Percentiles rank a stretch among this genome's conserved stretches.
These are phyloP conservation scores for Chrysomela aeneicollis DNA, from an alignment of 2,888 invertebrate species.

Conservation along the genomic window DNA sequence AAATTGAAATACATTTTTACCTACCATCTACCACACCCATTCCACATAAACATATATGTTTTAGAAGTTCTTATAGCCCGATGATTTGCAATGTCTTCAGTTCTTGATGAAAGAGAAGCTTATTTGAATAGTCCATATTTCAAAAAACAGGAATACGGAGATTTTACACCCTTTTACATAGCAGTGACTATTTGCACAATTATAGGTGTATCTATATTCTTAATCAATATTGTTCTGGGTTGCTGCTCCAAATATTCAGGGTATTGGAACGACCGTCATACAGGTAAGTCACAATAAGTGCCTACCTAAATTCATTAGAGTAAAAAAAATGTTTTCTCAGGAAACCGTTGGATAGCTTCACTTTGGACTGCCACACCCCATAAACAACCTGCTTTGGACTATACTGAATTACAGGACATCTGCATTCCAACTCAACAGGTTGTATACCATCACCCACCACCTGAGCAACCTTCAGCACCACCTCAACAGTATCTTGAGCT, in stretches of 20 bases:
- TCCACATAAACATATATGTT: not conserved
- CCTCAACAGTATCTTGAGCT: slow-evolving; percentile 54
- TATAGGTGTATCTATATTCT: slow-evolving; percentile 72
- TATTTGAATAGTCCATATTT: slow-evolving; percentile 71
- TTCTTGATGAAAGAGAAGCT: slow-evolving; percentile 66
- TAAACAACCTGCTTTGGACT: slow-evolving; percentile 81
- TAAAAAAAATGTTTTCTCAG: slow-evolving; percentile 59
- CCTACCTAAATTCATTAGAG: not conserved
- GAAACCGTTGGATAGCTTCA: slow-evolving; percentile 85
- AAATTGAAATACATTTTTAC: too few species aligned
- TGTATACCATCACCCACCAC: slow-evolving; percentile 57
- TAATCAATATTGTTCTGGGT: slow-evolving; percentile 81
- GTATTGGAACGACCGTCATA: slow-evolving; percentile 85
- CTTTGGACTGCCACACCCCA: slow-evolving; percentile 86
- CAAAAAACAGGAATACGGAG: slow-evolving; percentile 69
- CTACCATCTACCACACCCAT: too few species aligned
- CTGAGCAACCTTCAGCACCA: slow-evolving; percentile 58
- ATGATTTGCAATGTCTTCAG: slow-evolving; percentile 66
- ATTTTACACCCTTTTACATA: slow-evolving; percentile 87
- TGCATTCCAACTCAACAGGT: slow-evolving; percentile 55
- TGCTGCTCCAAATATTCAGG: slow-evolving; percentile 81
- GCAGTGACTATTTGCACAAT: slow-evolving; percentile 80
- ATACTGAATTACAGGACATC: slow-evolving; percentile 73
- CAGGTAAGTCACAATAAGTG: slow-evolving; percentile 64
- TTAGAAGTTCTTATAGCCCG: not conserved